Evolutionary conservation across 2,113 vertebrate genomes (phyloP).

Genomic region (Gymnarchus niloticus): DNA sequence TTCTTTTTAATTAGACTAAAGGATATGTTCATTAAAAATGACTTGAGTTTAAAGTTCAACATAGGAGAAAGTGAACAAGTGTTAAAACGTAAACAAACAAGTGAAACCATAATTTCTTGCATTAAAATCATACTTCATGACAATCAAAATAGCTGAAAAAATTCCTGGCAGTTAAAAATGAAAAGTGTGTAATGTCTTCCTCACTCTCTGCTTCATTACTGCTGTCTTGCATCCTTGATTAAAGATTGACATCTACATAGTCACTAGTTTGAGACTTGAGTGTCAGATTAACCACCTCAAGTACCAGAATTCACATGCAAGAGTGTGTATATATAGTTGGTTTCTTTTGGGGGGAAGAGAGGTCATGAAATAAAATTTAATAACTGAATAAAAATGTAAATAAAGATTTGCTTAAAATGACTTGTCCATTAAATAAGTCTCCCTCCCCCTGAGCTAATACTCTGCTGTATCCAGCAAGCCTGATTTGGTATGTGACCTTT

Average conservation of each 20-base stretch:
- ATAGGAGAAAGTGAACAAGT: too few species aligned
- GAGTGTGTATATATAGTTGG: slow-evolving; percentile 56
- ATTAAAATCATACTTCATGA: neutral
- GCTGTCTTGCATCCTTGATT: neutral
- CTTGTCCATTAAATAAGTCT: slow-evolving; percentile 97
- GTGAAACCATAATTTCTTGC: neutral
- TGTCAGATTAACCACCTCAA: slow-evolving; percentile 68
- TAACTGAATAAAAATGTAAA: slow-evolving; percentile 99
- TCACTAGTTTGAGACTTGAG: slow-evolving; percentile 65
- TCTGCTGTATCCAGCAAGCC: slow-evolving; percentile 78
- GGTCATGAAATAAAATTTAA: slow-evolving; percentile 96
- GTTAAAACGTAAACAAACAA: neutral
- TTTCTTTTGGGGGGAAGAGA: slow-evolving; percentile 38
- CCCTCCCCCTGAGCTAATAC: slow-evolving; percentile 84
- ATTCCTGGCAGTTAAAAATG: neutral
- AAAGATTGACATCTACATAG: slow-evolving; percentile 24
- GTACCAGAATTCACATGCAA: slow-evolving; percentile 63
- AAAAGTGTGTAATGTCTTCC: neutral
- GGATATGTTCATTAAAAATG: neutral
- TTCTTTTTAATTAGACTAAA: too few species aligned
- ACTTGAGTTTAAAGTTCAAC: too few species aligned
- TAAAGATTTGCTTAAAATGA: slow-evolving; percentile 99
- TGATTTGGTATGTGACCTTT: slow-evolving; percentile 99
- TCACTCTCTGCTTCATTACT: neutral
- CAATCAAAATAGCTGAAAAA: neutral